Conservation (phyloP, 2,797 vertebrate genomes). For the Leuciscus waleckii region DNA sequence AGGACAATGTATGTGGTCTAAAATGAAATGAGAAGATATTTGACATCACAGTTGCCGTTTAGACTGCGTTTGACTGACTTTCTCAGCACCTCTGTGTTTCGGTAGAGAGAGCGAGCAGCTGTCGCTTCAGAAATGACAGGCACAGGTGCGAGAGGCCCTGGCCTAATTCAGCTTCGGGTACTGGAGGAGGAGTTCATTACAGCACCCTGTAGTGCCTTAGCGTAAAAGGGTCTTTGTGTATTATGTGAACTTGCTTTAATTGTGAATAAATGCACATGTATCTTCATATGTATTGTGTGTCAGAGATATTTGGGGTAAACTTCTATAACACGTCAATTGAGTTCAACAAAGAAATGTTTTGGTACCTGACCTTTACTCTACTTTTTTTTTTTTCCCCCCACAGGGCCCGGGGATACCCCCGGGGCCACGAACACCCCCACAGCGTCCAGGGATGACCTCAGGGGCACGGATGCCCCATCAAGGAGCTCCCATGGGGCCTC, state of each 20-base stretch:
- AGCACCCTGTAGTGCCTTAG: background rate
- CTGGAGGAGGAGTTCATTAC: slow-evolving; percentile 18
- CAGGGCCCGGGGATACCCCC: slow-evolving; percentile 89
- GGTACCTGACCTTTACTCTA: slow-evolving; percentile 29
- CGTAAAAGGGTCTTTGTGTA: background rate
- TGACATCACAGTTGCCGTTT: slow-evolving; percentile 14
- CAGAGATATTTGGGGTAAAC: background rate
- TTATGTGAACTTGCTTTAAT: background rate
- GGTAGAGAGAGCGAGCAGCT: slow-evolving; percentile 57
- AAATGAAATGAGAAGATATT: slow-evolving; percentile 13
- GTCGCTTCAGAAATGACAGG: slow-evolving; percentile 59
- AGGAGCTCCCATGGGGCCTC: slow-evolving; percentile 88
- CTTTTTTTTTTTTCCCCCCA: background rate
- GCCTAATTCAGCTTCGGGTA: slow-evolving; percentile 34
- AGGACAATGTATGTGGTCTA: background rate
- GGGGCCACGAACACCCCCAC: slow-evolving; percentile 72
- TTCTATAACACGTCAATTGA: no score
- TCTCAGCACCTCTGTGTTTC: slow-evolving; percentile 34
- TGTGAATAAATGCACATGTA: background rate
- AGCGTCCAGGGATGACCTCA: slow-evolving; percentile 90
- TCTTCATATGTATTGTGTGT: background rate
- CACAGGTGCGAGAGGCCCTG: slow-evolving; percentile 62
- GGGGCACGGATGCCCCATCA: slow-evolving; percentile 90
- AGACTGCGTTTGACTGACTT: slow-evolving; percentile 9
- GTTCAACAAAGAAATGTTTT: slow-evolving; percentile 3